Conservation (phyloP, 2,113 vertebrate genomes). For the Oophaga pumilio region DNA sequence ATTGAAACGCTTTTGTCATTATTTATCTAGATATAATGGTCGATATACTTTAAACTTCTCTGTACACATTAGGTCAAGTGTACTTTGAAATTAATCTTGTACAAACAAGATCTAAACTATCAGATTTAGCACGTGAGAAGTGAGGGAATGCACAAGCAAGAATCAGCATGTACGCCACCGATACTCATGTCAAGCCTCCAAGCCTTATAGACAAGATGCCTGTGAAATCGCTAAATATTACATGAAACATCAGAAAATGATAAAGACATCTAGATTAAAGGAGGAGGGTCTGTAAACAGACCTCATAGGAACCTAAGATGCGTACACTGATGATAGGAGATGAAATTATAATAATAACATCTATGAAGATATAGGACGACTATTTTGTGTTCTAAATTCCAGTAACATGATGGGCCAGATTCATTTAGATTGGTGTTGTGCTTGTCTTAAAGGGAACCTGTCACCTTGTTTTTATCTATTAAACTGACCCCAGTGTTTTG, state of each 20-base stretch:
- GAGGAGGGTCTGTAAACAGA: background rate
- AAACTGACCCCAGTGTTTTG: too few species aligned
- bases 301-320: background rate
- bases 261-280: background rate
- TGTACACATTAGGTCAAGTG: background rate
- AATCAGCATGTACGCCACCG: background rate
- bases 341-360: background rate
- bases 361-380: too few species aligned
- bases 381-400: too few species aligned
- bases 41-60: background rate
- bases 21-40: too few species aligned
- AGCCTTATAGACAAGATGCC: background rate
- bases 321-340: background rate
- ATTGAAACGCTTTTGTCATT: too few species aligned
- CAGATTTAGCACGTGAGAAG: background rate
- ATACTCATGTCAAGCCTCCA: background rate
- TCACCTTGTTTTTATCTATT: too few species aligned
- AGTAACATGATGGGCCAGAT: too few species aligned
- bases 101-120: background rate
- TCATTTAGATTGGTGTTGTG: too few species aligned
- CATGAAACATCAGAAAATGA: background rate
- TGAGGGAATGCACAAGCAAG: background rate
- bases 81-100: background rate
- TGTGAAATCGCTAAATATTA: constrained; percentile 1
- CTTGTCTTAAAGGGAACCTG: too few species aligned